phyloP scores from a whole-genome alignment of 2,888 invertebrate genomes.

The Rutpela maculata region DNA sequence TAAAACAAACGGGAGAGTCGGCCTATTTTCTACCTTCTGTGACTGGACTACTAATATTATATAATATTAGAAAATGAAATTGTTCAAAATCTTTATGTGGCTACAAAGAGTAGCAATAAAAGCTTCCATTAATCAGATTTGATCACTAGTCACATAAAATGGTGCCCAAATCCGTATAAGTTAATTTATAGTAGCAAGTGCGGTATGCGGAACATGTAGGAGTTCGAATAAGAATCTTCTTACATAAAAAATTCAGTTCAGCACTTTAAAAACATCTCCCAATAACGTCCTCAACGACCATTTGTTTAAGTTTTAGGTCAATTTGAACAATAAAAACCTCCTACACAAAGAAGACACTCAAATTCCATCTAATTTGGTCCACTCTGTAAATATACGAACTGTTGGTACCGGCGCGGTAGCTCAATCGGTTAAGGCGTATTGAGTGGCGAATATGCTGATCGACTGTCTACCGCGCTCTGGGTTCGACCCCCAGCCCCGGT shows the following conservation, averaged over 20 bases:
- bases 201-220: slow-evolving; percentile 52
- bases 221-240: slow-evolving; percentile 35
- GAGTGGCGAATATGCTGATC: too few relatives aligned
- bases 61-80: too few relatives aligned
- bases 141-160: slow-evolving; percentile 16
- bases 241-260: slow-evolving; percentile 39
- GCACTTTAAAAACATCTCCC: slow-evolving; percentile 38
- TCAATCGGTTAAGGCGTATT: too few relatives aligned
- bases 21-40: too few relatives aligned
- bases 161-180: slow-evolving; percentile 36
- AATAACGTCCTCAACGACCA: slow-evolving; percentile 41
- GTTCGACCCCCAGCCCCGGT: too few relatives aligned
- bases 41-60: too few relatives aligned
- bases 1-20: too few relatives aligned
- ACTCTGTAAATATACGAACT: too few relatives aligned
- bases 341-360: slow-evolving; percentile 57
- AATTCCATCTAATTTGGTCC: too few relatives aligned
- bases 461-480: too few relatives aligned
- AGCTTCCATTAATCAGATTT: slow-evolving; percentile 26
- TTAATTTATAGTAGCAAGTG: slow-evolving; percentile 49
- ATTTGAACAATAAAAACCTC: slow-evolving; percentile 62
- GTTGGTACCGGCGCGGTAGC: too few relatives aligned
- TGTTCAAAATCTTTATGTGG: neutral
- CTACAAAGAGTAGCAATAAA: neutral
- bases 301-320: slow-evolving; percentile 61